Percentiles rank a stretch among this genome's conserved stretches.
Evolutionary conservation across 2,888 invertebrate genomes (phyloP).

Genomic region (Plusia festucae): DNA sequence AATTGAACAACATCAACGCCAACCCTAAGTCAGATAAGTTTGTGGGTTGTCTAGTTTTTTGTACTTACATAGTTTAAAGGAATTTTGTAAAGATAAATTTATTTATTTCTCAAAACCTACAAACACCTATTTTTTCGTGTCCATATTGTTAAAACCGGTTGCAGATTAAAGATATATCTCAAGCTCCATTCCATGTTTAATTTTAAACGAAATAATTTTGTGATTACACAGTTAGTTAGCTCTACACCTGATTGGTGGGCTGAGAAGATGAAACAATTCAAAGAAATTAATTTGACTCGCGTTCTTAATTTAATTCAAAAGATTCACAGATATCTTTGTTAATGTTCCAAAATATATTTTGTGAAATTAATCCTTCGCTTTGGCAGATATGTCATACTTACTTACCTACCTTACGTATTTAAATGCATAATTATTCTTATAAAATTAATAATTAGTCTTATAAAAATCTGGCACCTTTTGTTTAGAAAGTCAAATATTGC

Average conservation of each 20-base stretch:
- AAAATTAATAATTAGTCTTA: no score
- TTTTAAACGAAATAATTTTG: constrained; percentile 17
- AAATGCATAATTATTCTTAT: no score
- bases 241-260: constrained; percentile 4
- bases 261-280: constrained; percentile 1
- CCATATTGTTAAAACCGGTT: no score
- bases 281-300: constrained; percentile 4
- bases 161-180: constrained; percentile 12
- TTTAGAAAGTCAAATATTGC: background rate
- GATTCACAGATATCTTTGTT: background rate
- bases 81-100: no score
- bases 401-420: background rate
- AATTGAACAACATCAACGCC: no score
- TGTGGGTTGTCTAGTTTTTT: no score
- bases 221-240: background rate
- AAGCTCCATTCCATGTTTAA: constrained; percentile 20
- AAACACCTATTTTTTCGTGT: no score
- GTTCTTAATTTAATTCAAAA: constrained; percentile 4
- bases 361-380: constrained; percentile 4
- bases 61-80: no score
- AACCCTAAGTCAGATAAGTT: no score
- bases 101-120: no score
- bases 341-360: background rate
- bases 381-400: background rate
- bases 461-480: background rate